Evolutionary conservation across 2,888 invertebrate genomes (phyloP).

Genomic region (Celastrina argiolus): DNA sequence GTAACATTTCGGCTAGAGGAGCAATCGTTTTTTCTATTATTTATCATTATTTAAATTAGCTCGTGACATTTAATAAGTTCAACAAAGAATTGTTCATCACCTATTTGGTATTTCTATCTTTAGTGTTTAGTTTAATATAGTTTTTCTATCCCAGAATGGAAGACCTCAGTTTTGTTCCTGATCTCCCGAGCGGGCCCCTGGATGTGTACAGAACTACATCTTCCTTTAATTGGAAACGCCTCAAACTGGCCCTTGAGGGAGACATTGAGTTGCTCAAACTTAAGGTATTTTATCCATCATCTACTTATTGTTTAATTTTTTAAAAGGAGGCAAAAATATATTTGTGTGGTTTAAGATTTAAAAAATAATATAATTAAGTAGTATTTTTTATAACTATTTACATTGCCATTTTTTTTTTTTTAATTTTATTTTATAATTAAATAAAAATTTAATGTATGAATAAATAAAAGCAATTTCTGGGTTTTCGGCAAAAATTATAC

Average conservation of each 20-base stretch:
- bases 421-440: neutral
- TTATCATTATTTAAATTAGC: neutral
- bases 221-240: constrained; percentile 91
- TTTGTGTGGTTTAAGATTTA: too few relatives aligned
- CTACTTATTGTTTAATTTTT: constrained; percentile 9
- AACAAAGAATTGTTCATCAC: neutral
- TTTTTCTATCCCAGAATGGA: constrained; percentile 54
- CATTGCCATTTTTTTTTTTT: too few relatives aligned
- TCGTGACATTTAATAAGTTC: neutral
- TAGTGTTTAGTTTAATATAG: neutral
- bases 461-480: neutral
- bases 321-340: neutral
- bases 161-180: constrained; percentile 80
- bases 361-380: too few relatives aligned
- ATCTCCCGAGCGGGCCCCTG: constrained; percentile 86
- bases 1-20: constrained; percentile 7
- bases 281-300: constrained; percentile 79
- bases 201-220: constrained; percentile 87
- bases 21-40: neutral
- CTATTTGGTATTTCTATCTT: too few relatives aligned
- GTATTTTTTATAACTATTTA: too few relatives aligned
- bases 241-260: constrained; percentile 88
- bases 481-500: neutral
- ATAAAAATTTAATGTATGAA: too few relatives aligned
- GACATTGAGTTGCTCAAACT: constrained; percentile 83